These are phyloP conservation scores for Heteromormyrus szaboi DNA, from an alignment of 2,797 vertebrate genomes.

Conservation along the genomic window DNA sequence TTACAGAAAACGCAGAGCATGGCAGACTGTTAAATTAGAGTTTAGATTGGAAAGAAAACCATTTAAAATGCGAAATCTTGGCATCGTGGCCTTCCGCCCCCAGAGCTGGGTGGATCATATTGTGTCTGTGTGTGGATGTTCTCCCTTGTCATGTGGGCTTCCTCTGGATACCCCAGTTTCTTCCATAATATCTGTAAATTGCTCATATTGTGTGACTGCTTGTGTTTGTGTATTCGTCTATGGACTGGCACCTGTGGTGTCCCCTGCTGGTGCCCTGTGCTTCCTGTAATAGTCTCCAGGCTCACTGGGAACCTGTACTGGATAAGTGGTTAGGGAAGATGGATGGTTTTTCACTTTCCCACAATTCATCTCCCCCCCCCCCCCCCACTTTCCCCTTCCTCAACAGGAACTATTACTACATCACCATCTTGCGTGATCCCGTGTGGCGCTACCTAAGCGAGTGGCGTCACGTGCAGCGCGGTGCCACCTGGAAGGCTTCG, in stretches of 20 bases:
- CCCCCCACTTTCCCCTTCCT: neutral
- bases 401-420: conserved; percentile 88
- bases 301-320: neutral
- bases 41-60: neutral
- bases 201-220: neutral
- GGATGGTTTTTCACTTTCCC: neutral
- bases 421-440: conserved; percentile 91
- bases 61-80: neutral
- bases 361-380: neutral
- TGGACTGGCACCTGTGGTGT: neutral
- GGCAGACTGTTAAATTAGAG: neutral
- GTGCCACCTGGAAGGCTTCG: conserved; percentile 93
- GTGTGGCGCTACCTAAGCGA: conserved; percentile 92
- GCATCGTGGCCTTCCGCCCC: neutral
- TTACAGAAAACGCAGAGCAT: neutral
- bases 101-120: neutral
- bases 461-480: conserved; percentile 93
- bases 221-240: neutral
- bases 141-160: neutral
- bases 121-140: neutral
- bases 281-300: neutral
- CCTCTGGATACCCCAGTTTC: neutral
- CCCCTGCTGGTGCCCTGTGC: neutral
- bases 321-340: neutral
- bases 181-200: neutral